A percentile compares a stretch with the other conserved stretches of the same genome.
These are phyloP conservation scores for Rhinogobio ventralis DNA, from an alignment of 2,797 vertebrate genomes.

Conservation along the genomic window DNA sequence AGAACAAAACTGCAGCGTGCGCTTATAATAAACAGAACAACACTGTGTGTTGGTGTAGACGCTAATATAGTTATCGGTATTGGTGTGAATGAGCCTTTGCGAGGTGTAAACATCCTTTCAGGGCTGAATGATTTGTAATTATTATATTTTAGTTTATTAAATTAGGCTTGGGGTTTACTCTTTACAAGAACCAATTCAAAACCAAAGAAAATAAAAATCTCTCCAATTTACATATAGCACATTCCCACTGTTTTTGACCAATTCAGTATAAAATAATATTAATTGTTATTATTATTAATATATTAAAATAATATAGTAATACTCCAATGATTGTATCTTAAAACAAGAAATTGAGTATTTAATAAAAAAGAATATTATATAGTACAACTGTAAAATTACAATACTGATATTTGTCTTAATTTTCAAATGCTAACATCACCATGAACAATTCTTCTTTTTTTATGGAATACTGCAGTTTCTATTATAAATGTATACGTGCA, in stretches of 20 bases:
- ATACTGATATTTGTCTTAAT: no score
- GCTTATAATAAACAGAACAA: not conserved
- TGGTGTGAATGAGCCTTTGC: not conserved
- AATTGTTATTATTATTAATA: not conserved
- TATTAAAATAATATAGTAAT: no score
- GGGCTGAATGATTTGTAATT: not conserved
- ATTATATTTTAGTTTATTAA: no score
- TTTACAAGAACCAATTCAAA: not conserved
- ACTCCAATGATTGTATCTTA: no score
- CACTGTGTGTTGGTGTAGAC: not conserved
- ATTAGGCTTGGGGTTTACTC: not conserved
- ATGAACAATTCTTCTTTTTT: not conserved
- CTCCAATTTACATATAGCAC: not conserved
- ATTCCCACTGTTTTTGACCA: not conserved
- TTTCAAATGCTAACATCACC: no score
- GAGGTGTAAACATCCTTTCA: not conserved
- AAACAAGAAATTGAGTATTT: no score
- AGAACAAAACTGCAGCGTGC: not conserved
- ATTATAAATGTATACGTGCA: not conserved
- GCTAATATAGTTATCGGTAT: not conserved
- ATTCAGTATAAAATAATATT: not conserved
- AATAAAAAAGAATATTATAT: no score
- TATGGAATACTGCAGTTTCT: not conserved
- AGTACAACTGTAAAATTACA: no score
- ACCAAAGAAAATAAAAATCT: not conserved